phyloP scores from a whole-genome alignment of 1,140 invertebrate species.

The Leptinotarsa texana region DNA sequence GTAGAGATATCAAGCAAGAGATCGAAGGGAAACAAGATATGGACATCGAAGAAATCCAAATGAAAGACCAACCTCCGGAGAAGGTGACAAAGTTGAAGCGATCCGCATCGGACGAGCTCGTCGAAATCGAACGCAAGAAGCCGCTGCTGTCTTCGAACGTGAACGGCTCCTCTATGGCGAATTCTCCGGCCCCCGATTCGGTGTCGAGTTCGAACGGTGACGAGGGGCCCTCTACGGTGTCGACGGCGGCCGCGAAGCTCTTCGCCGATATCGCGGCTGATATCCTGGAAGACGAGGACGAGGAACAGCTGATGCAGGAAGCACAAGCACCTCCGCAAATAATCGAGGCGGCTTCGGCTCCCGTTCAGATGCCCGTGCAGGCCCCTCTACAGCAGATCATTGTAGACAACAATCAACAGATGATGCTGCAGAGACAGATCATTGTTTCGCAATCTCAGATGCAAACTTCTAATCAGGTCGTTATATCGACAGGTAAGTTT shows the following conservation, averaged over 20 bases:
- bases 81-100: constrained; percentile 53
- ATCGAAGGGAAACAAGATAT: constrained; percentile 24
- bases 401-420: constrained; percentile 49
- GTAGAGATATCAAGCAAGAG: constrained; percentile 49
- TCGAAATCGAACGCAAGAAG: constrained; percentile 59
- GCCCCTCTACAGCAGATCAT: constrained; percentile 45
- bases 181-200: constrained; percentile 57
- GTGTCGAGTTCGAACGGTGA: constrained; percentile 57
- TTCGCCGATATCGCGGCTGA: constrained; percentile 73
- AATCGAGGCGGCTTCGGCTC: constrained; percentile 27
- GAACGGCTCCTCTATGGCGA: constrained; percentile 57
- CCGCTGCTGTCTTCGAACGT: constrained; percentile 53
- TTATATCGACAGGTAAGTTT: constrained; percentile 37
- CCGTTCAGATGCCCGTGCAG: constrained; percentile 27
- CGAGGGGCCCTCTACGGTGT: constrained; percentile 62
- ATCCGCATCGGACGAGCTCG: constrained; percentile 51
- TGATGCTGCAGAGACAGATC: constrained; percentile 51
- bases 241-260: constrained; percentile 71
- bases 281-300: constrained; percentile 70
- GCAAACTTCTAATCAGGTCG: constrained; percentile 38
- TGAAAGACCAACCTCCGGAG: constrained; percentile 7
- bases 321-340: constrained; percentile 39
- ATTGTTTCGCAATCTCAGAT: constrained; percentile 53
- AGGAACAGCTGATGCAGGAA: constrained; percentile 58
- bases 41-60: constrained; percentile 28